Conservation (phyloP, 2,888 invertebrate genomes). For the Ormyrus rosae region DNA sequence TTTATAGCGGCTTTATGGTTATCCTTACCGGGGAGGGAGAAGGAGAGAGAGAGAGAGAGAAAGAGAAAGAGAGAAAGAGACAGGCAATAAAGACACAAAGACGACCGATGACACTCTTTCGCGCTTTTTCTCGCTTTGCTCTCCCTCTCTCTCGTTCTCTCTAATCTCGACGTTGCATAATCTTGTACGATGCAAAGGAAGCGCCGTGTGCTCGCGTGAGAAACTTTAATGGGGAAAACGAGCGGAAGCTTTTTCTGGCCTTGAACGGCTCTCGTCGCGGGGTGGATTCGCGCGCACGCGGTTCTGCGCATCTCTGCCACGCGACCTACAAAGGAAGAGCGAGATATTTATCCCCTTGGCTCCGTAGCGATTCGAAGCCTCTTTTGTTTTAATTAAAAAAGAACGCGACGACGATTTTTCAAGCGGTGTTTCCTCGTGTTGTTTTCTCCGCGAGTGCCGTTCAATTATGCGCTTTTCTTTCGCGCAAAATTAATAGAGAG, state of each 20-base stretch:
- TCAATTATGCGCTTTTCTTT: slow-evolving; percentile 20
- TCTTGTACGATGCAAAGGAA: too few relatives aligned
- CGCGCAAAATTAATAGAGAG: slow-evolving; percentile 3
- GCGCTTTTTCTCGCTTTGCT: neutral
- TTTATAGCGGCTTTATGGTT: slow-evolving; percentile 59
- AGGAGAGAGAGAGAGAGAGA: neutral
- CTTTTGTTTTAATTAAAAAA: too few relatives aligned
- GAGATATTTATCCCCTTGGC: neutral
- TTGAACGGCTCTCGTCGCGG: too few relatives aligned
- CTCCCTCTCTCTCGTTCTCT: neutral
- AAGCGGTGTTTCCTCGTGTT: too few relatives aligned
- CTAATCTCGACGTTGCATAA: too few relatives aligned
- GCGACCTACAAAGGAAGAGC: too few relatives aligned
- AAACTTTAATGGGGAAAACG: too few relatives aligned
- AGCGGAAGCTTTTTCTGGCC: too few relatives aligned
- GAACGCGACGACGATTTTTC: neutral
- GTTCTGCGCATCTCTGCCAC: too few relatives aligned
- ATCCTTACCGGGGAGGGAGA: slow-evolving; percentile 34
- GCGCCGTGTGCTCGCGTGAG: too few relatives aligned
- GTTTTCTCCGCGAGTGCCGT: neutral
- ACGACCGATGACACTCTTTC: slow-evolving; percentile 24
- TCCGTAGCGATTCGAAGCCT: too few relatives aligned
- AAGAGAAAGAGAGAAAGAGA: neutral
- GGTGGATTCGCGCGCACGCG: too few relatives aligned
- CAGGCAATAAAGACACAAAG: slow-evolving; percentile 56